Evolutionary conservation across 2,888 invertebrate genomes (phyloP).

Genomic region (Spilarctia lutea): DNA sequence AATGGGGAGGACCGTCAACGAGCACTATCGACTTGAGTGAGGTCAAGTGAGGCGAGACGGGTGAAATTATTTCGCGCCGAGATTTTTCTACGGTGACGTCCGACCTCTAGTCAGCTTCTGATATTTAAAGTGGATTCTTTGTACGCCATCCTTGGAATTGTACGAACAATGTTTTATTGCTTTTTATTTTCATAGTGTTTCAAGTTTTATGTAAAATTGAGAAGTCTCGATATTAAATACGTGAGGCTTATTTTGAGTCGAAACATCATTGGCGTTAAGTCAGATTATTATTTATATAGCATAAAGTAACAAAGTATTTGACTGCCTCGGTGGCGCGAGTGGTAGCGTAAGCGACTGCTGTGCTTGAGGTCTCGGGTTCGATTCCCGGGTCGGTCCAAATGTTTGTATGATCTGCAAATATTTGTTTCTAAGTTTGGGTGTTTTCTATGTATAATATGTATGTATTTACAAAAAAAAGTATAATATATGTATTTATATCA

Average conservation of each 20-base stretch:
- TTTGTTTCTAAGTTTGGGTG: no score
- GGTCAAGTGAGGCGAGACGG: conserved; percentile 62
- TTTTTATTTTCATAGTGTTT: conserved; percentile 5
- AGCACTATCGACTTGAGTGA: conserved; percentile 61
- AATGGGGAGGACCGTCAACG: conserved; percentile 45
- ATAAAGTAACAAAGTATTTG: not conserved
- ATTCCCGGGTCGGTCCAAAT: no score
- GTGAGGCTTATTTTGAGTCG: not conserved
- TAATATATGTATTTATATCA: no score
- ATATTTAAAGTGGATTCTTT: conserved; percentile 33
- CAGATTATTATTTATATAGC: not conserved
- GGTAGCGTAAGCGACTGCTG: no score
- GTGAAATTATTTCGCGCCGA: conserved; percentile 56
- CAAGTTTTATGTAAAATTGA: not conserved
- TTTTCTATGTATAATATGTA: no score
- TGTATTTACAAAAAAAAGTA: no score
- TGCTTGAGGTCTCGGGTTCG: no score
- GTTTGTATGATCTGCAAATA: no score
- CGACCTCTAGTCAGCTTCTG: conserved; percentile 18
- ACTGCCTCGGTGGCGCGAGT: no score
- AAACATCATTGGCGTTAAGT: not conserved
- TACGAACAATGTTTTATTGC: conserved; percentile 13
- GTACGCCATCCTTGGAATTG: conserved; percentile 10
- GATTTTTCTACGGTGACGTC: conserved; percentile 48
- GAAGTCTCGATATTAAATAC: not conserved